Evolutionary conservation across 2,888 invertebrate genomes (phyloP), one percentile per base, ranked within the genome.

Genomic region (Mellilla xanthometata): DNA sequence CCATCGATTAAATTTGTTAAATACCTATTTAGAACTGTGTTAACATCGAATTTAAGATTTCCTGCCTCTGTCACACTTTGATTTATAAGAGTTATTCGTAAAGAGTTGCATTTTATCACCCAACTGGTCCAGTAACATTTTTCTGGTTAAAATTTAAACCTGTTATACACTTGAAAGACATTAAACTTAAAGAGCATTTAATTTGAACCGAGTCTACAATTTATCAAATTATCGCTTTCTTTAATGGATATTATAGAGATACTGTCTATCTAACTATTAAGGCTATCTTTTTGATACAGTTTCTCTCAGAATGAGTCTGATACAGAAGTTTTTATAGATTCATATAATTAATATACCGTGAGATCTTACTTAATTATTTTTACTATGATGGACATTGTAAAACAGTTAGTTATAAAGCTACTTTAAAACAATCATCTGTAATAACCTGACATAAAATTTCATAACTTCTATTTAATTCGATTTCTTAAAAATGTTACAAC

Each of bases 161-260:
- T 44, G 61, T 56, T 58, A 52, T 47, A 36, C 54, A 48, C 54
- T 53, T 52, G 45, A 46, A 42, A 49, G 12, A 42, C 47, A 52
- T 63, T 49, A 58, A 61, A 54, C 46, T 38, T 50, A 59, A 62
- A 54, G 56, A 56, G 55, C 60, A 57, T 59, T 60, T 58, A 61
- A 62, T 64, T 59, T 49, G 38, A 54, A 50, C 42, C 43, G 52
- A 53, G 48, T 43, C 50, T 41, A 52, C 48, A 31, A 60, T 58
- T 55, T 54, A 62, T 59, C 60, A 55, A 56, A 50, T 42, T 55
- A 60, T 54, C 58, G 54, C 50, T 44, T 49, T 27, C 50, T 44
- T 49, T 27, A 39, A 54, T 49, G 47, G 48, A 52, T 52, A 52
- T 54, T 46, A 49, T 19, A n/a, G n/a, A n/a, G 15, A 19, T 19